phyloP scores from a whole-genome alignment of 2,888 invertebrate species.

The Eueremaeus valkanovi region DNA sequence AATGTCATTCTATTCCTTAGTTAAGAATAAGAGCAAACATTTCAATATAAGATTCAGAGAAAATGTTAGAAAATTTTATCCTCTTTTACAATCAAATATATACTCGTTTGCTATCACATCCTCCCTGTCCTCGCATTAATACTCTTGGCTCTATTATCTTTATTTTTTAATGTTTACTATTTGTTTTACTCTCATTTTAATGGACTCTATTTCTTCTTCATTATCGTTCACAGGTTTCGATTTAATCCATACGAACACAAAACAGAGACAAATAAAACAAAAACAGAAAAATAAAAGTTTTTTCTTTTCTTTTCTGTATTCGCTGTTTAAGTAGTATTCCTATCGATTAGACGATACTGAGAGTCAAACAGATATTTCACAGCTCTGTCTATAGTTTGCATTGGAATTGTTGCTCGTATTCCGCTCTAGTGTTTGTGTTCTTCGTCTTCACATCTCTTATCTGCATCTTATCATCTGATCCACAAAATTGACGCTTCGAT shows the following conservation, averaged over 20 bases:
- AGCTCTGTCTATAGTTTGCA: too few species aligned
- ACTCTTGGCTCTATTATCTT: background rate
- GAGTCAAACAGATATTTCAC: background rate
- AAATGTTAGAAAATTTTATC: background rate
- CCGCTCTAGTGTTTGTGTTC: too few species aligned
- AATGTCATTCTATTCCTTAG: background rate
- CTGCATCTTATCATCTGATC: background rate
- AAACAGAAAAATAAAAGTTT: too few species aligned
- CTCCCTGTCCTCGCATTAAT: background rate
- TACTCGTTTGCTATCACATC: background rate
- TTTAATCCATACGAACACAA: background rate
- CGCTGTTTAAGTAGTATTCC: background rate
- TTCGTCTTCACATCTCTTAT: too few species aligned
- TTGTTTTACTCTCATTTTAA: background rate
- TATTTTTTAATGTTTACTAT: constrained; percentile 1
- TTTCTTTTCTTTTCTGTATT: background rate
- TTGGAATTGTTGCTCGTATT: too few species aligned
- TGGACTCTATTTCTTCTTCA: constrained; percentile 11
- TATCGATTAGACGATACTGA: background rate
- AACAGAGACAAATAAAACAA: background rate
- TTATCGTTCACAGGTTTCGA: background rate
- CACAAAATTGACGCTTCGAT: background rate
- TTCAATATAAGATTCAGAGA: too few species aligned
- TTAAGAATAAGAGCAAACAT: background rate
- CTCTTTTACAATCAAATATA: background rate